Base-by-base conservation (phyloP, 2,888 invertebrate genomes). In the Odiellus spinosus region DNA sequence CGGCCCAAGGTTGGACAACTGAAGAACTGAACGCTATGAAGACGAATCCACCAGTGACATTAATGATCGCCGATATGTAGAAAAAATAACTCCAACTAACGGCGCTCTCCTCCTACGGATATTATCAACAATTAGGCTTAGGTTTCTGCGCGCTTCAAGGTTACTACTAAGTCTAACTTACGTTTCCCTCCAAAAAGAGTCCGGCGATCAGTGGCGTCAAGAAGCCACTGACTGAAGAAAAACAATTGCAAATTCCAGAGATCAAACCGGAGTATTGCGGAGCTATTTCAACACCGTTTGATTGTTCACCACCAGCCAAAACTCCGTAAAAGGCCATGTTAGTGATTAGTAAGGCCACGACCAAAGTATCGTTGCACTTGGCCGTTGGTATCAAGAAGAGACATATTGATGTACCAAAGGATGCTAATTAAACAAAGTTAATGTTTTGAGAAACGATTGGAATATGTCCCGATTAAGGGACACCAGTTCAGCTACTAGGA, bases 221-320 rank as follows among this genome's bases (percentile, higher is more conserved):
- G 40, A 55, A 52, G 21, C 56, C 56, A 19, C 55, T 54, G 10
- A 54, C 42, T 35, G 51, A 50, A 18, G 53, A 54, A 12, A 56
- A 32, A 12, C 51, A 47, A 38, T 52, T 53, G 2, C 53, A 47
- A 36, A 56, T 44, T n/a, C 56, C 56, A 38, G 54, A 56, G 17
- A 56, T 52, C 15, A 54, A 46, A 11, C 56, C 56, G 44, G 36
- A 41, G 20, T 44, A 47, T 38, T 45, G 44, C 3, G 50, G 53
- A 11, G 52, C 52, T 11, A 53, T 45, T 21, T 53, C 53, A 11
- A 53, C 42, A 21, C 49, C 49, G 39, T 49, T 53, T 2, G 47
- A 47, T 12, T 46, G 40, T 34, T 53, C 51, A 18, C 53, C 53
- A 12, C 53, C 53, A 11, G 48, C 48, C 5, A 84, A 84, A 58